Percentiles rank a stretch among this genome's conserved stretches.
These are phyloP conservation scores for Iguana delicatissima DNA, from an alignment of 2,797 vertebrate species.

Conservation along the genomic window DNA sequence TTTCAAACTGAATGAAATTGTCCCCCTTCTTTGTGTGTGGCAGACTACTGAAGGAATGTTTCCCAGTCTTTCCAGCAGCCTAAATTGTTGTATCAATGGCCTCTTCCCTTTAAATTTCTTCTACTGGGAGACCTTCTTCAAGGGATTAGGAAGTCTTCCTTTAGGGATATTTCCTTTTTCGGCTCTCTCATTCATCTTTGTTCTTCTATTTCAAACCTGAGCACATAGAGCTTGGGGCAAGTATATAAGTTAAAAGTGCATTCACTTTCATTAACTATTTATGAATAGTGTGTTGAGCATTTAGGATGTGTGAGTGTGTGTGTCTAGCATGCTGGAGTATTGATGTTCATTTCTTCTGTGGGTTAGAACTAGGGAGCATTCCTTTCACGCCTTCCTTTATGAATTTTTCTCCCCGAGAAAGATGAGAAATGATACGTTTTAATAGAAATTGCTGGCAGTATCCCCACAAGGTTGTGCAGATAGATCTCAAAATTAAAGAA, in stretches of 20 bases:
- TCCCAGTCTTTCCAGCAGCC: background rate
- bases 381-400: conserved; percentile 16
- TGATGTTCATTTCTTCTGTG: background rate
- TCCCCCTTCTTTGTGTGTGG: too few relatives aligned
- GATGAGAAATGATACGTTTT: conserved; percentile 52
- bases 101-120: background rate
- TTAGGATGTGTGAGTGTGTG: background rate
- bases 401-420: conserved; percentile 32
- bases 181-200: background rate
- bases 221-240: background rate
- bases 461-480: conserved; percentile 51
- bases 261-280: conserved; percentile 3
- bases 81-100: background rate
- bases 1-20: background rate
- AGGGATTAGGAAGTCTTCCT: background rate
- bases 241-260: background rate
- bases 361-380: background rate
- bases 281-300: background rate
- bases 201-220: background rate
- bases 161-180: background rate
- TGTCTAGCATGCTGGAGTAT: background rate
- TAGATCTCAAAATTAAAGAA: conserved; percentile 18
- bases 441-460: conserved; percentile 53
- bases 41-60: background rate
- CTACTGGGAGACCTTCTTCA: background rate